Percentiles rank a stretch among this genome's conserved stretches.
phyloP scores from a whole-genome alignment of 2,797 vertebrate genomes.

The Myioborus melanocephalus region DNA sequence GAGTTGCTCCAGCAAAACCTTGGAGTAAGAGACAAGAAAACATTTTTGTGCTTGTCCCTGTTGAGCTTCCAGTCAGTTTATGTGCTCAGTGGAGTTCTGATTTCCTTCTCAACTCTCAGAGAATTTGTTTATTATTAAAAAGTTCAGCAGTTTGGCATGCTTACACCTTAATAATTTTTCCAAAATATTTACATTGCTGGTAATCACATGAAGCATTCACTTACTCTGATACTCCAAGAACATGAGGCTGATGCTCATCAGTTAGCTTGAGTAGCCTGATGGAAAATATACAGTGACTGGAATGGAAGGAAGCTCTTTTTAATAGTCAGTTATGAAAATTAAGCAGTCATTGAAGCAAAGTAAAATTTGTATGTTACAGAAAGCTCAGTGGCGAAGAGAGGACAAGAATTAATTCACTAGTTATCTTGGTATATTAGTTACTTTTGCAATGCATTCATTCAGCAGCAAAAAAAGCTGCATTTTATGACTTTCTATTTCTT shows the following conservation, averaged over 20 bases:
- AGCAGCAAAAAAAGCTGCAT: not conserved
- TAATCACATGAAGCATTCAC: constrained; percentile 39
- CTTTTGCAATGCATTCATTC: not conserved
- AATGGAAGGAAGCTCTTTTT: not conserved
- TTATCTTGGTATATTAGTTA: not conserved
- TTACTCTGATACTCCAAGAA: constrained; percentile 85
- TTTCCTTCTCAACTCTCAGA: not conserved
- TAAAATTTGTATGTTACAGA: not conserved
- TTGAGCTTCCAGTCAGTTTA: not conserved
- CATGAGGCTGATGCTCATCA: constrained; percentile 51
- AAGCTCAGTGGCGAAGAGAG: not conserved
- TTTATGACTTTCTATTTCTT: not conserved
- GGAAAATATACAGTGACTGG: constrained; percentile 91
- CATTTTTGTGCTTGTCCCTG: not conserved
- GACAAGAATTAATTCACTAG: not conserved
- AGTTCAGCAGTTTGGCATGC: not conserved
- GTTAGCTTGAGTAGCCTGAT: constrained; percentile 84
- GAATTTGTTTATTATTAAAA: not conserved
- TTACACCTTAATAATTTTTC: not conserved
- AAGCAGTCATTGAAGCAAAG: not conserved
- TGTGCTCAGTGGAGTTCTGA: not conserved
- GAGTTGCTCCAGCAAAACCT: not conserved
- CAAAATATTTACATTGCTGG: not conserved
- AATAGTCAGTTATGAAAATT: not conserved
- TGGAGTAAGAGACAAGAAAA: not conserved